Conservation (phyloP, 2,797 vertebrate genomes). For the Eospalax fontanierii region DNA sequence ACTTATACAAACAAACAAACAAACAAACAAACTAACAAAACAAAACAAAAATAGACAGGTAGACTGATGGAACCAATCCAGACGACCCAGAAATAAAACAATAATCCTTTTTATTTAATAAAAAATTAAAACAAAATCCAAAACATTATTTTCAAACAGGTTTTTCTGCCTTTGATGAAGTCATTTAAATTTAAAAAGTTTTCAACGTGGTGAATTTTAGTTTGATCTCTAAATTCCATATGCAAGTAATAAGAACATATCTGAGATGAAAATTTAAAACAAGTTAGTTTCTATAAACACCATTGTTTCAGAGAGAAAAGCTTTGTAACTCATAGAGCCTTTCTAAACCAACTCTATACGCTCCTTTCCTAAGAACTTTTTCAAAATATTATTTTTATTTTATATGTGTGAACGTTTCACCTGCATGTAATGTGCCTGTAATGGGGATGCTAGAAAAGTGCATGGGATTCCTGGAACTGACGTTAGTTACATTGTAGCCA, state of each 20-base stretch:
- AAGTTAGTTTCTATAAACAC: background rate
- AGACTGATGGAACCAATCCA: too few species aligned
- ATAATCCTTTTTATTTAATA: too few species aligned
- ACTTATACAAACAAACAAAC: too few species aligned
- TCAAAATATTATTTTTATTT: background rate
- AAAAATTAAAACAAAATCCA: too few species aligned
- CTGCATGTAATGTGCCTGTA: background rate
- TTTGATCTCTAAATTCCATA: background rate
- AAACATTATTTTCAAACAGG: background rate
- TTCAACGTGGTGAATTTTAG: conserved; percentile 24
- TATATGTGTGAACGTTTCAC: background rate
- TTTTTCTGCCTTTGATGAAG: conserved; percentile 5
- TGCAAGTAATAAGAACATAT: background rate
- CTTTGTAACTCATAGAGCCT: background rate
- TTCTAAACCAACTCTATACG: background rate
- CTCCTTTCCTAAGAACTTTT: background rate
- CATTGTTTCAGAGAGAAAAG: background rate
- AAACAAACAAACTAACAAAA: too few species aligned
- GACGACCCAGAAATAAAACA: too few species aligned
- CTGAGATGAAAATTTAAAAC: background rate
- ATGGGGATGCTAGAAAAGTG: background rate
- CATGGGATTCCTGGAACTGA: background rate
- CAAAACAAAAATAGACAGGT: too few species aligned
- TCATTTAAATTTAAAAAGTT: background rate
- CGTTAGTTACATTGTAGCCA: background rate